Conservation (phyloP, 2,797 vertebrate species). For the Anguilla pacifica region DNA sequence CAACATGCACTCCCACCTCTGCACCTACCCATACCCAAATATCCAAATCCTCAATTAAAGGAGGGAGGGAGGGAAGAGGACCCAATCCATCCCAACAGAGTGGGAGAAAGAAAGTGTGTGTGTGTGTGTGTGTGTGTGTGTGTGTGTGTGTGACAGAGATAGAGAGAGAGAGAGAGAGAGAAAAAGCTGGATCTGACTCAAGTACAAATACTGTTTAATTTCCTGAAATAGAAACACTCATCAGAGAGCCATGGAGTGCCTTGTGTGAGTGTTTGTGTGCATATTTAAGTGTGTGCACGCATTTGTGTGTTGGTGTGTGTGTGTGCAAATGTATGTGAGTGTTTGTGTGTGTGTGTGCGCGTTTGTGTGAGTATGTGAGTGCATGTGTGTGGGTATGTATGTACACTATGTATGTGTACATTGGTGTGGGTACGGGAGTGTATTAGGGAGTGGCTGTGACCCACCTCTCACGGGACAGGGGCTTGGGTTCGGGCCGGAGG, state of each 20-base stretch:
- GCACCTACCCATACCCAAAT: not conserved
- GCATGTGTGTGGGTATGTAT: conserved; percentile 3
- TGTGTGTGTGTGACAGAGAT: not conserved
- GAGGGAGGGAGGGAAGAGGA: not conserved
- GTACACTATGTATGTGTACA: not conserved
- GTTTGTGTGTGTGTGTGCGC: not conserved
- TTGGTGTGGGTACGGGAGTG: not conserved
- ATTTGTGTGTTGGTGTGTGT: not conserved
- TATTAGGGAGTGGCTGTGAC: conserved; percentile 18
- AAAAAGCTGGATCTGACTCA: not conserved
- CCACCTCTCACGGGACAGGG: conserved; percentile 91
- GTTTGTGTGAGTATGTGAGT: not conserved
- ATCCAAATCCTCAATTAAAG: not conserved
- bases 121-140: too few relatives aligned
- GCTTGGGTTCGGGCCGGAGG: conserved; percentile 90
- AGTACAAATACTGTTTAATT: not conserved
- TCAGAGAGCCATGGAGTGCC: not conserved
- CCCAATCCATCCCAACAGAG: not conserved
- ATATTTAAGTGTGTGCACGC: not conserved
- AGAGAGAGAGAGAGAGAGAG: not conserved
- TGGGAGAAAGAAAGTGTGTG: not conserved
- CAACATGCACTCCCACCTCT: not conserved
- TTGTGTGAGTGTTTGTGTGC: conserved; percentile 11
- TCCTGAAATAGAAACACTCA: not conserved
- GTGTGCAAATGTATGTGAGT: not conserved